These are phyloP conservation scores for Gymnoscelis rufifasciata DNA, from an alignment of 2,888 invertebrate genomes.

Conservation along the genomic window DNA sequence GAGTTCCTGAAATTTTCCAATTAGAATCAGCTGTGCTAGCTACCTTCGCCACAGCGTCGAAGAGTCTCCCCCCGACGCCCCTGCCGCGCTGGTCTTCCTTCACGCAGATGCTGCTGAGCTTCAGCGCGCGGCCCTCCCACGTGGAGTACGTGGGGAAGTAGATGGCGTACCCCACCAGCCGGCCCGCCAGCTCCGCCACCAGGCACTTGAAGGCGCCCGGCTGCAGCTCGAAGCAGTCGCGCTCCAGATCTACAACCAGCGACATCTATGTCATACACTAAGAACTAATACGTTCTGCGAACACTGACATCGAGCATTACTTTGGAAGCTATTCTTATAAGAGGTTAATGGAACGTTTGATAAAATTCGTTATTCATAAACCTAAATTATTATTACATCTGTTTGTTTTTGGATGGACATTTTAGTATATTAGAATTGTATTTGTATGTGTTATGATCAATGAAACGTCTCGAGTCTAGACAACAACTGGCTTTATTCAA, in stretches of 20 bases:
- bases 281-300: neutral
- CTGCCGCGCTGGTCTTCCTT: conserved; percentile 79
- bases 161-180: conserved; percentile 85
- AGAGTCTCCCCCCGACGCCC: conserved; percentile 83
- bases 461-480: too few relatives aligned
- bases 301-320: neutral
- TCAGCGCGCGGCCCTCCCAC: conserved; percentile 88
- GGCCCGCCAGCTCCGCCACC: conserved; percentile 78
- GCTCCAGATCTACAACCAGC: conserved; percentile 75
- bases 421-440: too few relatives aligned
- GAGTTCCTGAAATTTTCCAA: too few relatives aligned
- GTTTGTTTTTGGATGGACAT: too few relatives aligned
- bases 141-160: conserved; percentile 92
- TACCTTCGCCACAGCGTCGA: conserved; percentile 83
- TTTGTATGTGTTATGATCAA: too few relatives aligned
- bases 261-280: conserved; percentile 7
- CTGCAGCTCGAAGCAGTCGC: conserved; percentile 83
- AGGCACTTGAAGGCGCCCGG: conserved; percentile 84
- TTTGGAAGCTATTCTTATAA: neutral
- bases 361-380: too few relatives aligned
- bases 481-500: too few relatives aligned
- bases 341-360: too few relatives aligned
- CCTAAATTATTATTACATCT: too few relatives aligned
- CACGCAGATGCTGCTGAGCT: conserved; percentile 93
- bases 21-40: neutral